Percentiles rank a stretch among this genome's conserved stretches.
Conservation (phyloP, 2,888 invertebrate genomes). For the Troides aeacus region DNA sequence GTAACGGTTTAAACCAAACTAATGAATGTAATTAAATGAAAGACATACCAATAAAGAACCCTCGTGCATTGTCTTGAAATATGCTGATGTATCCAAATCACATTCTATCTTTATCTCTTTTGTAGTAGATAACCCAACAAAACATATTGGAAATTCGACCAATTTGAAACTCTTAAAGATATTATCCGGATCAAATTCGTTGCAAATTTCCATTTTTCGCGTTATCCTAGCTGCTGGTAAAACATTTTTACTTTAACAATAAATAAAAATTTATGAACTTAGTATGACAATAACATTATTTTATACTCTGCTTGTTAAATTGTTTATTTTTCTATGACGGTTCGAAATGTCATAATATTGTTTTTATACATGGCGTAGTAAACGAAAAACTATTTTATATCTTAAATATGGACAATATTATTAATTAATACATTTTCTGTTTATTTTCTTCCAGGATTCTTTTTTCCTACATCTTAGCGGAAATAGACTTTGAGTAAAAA, state of each 20-base stretch:
- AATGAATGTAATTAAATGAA: background rate
- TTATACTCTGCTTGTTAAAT: background rate
- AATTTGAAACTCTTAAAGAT: constrained; percentile 62
- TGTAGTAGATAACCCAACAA: constrained; percentile 57
- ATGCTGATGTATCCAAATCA: constrained; percentile 55
- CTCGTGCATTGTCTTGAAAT: constrained; percentile 61
- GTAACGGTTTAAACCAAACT: background rate
- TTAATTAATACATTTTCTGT: no score
- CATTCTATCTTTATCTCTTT: constrained; percentile 55
- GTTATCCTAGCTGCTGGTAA: background rate
- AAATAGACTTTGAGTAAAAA: no score
- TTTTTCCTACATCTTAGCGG: no score
- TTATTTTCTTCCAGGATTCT: no score
- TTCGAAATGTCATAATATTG: background rate
- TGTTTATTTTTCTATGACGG: constrained; percentile 6
- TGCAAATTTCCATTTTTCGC: constrained; percentile 39
- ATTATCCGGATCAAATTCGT: constrained; percentile 54
- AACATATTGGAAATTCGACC: constrained; percentile 65
- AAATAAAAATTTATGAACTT: constrained; percentile 15
- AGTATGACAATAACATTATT: background rate
- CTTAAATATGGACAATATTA: background rate
- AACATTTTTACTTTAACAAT: constrained; percentile 4
- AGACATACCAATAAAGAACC: constrained; percentile 57
- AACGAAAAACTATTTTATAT: background rate
- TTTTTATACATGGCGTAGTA: no score